Percentiles rank a stretch among this genome's conserved stretches.
Evolutionary conservation across 2,797 vertebrate species (phyloP).

Genomic region (Numenius phaeopus): DNA sequence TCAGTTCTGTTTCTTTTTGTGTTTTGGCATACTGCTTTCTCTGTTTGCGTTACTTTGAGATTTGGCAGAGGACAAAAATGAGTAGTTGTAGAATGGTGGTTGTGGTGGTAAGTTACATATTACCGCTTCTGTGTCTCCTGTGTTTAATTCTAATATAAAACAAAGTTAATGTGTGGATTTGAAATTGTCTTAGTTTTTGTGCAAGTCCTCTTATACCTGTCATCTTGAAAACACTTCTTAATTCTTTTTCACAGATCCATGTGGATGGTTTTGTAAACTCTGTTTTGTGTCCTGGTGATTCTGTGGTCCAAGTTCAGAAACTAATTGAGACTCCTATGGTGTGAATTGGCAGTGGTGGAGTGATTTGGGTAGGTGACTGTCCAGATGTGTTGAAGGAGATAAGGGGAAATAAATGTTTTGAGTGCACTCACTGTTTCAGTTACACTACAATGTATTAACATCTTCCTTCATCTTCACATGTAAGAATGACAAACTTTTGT

Average conservation of each 20-base stretch:
- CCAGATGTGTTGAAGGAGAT: neutral
- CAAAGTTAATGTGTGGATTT: too few relatives aligned
- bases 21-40: too few relatives aligned
- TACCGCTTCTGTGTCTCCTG: too few relatives aligned
- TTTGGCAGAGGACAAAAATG: too few relatives aligned
- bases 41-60: too few relatives aligned
- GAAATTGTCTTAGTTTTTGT: too few relatives aligned
- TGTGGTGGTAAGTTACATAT: too few relatives aligned
- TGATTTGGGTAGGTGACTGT: constrained; percentile 18
- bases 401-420: neutral
- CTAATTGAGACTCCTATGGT: neutral
- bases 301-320: neutral
- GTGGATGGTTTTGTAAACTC: neutral
- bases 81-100: too few relatives aligned
- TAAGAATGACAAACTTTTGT: neutral
- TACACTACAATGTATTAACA: neutral
- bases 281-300: neutral
- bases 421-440: neutral
- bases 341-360: constrained; percentile 5
- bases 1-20: too few relatives aligned
- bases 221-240: neutral
- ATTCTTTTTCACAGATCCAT: neutral
- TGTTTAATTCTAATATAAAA: too few relatives aligned
- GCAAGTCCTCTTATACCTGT: neutral
- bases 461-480: neutral